A percentile compares a stretch with the other conserved stretches of the same genome.
phyloP scores from a whole-genome alignment of 2,888 invertebrate species.

The Perithous albicinctus region DNA sequence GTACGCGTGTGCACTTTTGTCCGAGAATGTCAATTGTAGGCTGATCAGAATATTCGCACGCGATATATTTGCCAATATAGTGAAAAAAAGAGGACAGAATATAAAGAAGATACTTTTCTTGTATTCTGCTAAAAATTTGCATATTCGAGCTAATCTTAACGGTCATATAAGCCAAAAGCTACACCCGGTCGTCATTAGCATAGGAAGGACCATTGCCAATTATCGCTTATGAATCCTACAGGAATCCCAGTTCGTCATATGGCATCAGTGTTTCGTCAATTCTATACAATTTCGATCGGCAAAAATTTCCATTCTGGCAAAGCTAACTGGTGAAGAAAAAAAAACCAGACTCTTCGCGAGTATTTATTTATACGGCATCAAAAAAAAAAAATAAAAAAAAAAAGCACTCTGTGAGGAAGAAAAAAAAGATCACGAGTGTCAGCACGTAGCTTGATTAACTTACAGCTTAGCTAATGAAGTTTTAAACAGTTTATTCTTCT shows the following conservation, averaged over 20 bases:
- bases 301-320: neutral
- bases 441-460: too few species aligned
- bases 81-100: neutral
- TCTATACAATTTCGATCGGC: neutral
- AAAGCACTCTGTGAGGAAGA: neutral
- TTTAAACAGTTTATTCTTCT: neutral
- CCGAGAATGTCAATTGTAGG: neutral
- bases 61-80: neutral
- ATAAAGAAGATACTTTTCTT: neutral
- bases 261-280: neutral
- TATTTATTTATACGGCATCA: too few species aligned
- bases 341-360: too few species aligned
- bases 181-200: conserved; percentile 1
- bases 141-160: neutral
- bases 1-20: neutral
- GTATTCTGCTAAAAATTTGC: neutral
- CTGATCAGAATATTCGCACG: neutral
- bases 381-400: too few species aligned
- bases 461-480: too few species aligned
- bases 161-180: neutral
- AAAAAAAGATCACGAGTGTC: neutral
- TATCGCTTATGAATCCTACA: neutral
- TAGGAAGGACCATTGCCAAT: conserved; percentile 1
- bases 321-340: neutral
- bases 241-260: conserved; percentile 1